Percentiles rank a stretch among this genome's conserved stretches.
phyloP scores from a whole-genome alignment of 2,113 vertebrate species.

The Caloenas nicobarica region DNA sequence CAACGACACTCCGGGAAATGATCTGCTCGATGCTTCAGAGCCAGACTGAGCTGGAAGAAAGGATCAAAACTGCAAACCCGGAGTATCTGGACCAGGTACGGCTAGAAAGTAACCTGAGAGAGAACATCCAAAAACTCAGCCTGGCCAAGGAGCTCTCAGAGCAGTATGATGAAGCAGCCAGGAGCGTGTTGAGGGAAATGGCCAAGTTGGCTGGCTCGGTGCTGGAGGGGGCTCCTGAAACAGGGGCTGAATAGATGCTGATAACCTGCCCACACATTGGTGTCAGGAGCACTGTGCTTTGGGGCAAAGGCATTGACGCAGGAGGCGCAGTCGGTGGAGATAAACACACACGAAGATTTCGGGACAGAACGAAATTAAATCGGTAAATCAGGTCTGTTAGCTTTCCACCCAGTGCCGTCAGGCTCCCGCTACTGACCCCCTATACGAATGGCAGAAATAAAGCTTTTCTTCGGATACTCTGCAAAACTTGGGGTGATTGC shows the following conservation, averaged over 20 bases:
- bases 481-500: neutral
- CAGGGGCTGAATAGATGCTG: neutral
- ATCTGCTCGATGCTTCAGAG: constrained; percentile 60
- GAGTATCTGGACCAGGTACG: constrained; percentile 66
- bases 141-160: constrained; percentile 66
- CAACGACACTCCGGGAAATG: constrained; percentile 59
- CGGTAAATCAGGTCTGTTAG: neutral
- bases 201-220: constrained; percentile 52
- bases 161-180: constrained; percentile 60
- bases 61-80: neutral
- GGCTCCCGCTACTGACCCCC: neutral
- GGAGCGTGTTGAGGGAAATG: constrained; percentile 61
- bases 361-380: neutral
- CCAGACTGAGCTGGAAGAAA: constrained; percentile 51
- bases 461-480: neutral
- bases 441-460: neutral
- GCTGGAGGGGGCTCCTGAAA: constrained; percentile 16
- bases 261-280: neutral
- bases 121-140: constrained; percentile 66
- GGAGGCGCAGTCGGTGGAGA: neutral
- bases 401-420: neutral
- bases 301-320: neutral
- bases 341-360: neutral
- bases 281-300: neutral
- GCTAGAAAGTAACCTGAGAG: constrained; percentile 61